Evolutionary conservation across 2,888 invertebrate species (phyloP), one percentile per base, ranked within the genome.

Genomic region (Parnassius apollo): DNA sequence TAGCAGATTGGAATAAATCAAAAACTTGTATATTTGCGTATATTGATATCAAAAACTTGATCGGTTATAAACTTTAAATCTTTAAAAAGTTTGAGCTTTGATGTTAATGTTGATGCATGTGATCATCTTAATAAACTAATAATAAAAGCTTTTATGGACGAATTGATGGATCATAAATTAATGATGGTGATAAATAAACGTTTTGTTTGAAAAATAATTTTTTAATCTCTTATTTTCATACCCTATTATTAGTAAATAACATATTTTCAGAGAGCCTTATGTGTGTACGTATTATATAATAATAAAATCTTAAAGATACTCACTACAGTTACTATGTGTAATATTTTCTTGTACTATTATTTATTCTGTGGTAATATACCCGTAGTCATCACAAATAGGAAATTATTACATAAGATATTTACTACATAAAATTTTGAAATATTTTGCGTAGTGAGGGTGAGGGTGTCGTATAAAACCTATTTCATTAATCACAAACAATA

Each of bases 191-290:
- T 62, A 63, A 63, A 56, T 56, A 63, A 59, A 56, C 9, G 10
- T 48, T 59, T 57, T 35, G 9, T 9, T 52, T 51, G 48, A 45
- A 51, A 45, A 52, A 13, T n/a, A 35, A 42, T 49, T 25, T 52
- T 59, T 52, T 59, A 59, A 46, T 52, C 12, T 42, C 42, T 50
- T 2, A 49, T 8, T 50, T 50, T 22, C 11, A 48, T 18, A 49
- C 4, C 2, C 46, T 12, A n/a, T 45, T 10, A n/a, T 49, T 35
- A n/a, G 44, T 50, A n/a, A 18, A 49, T 54, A 57, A 58, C 18
- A 53, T 11, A 25, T 62, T 12, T 54, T 46, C 25, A 57, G 59
- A 63, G 62, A 63, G 62, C 62, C 58, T 55, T 55, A 55, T 55
- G 50, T 35, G 35, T 7, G 35, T 35, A 7, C 35, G 7, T 35